phyloP scores from a whole-genome alignment of 2,797 vertebrate species.

The Amphiprion clarkii region DNA sequence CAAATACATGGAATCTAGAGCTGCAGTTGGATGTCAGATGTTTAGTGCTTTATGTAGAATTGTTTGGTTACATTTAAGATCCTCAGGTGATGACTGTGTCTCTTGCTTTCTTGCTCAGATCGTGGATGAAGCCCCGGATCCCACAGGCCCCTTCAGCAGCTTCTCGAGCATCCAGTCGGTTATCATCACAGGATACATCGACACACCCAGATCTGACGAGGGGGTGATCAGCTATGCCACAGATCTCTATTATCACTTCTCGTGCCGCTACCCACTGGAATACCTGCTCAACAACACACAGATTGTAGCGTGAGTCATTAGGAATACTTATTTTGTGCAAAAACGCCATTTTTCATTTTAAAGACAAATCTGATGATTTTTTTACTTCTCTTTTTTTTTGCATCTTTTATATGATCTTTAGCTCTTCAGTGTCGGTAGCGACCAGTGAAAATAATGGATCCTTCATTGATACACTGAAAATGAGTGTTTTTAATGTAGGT shows the following conservation, averaged over 20 bases:
- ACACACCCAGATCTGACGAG: slow-evolving; percentile 73
- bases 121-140: slow-evolving; percentile 80
- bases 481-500: slow-evolving; percentile 85
- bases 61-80: neutral
- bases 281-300: slow-evolving; percentile 87
- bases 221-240: slow-evolving; percentile 86
- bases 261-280: slow-evolving; percentile 87
- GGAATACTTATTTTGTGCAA: neutral
- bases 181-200: slow-evolving; percentile 84
- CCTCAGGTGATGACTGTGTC: neutral
- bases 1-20: neutral
- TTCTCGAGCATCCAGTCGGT: slow-evolving; percentile 84
- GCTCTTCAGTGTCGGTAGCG: slow-evolving; percentile 87
- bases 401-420: slow-evolving; percentile 40
- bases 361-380: neutral
- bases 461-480: slow-evolving; percentile 84
- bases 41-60: neutral
- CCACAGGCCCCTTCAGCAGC: slow-evolving; percentile 73
- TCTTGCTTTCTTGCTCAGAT: slow-evolving; percentile 72
- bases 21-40: neutral
- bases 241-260: slow-evolving; percentile 87
- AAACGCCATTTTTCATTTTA: neutral
- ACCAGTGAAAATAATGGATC: slow-evolving; percentile 85
- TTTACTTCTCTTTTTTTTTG: neutral
- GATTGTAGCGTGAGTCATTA: slow-evolving; percentile 81